Conservation (phyloP, 2,113 vertebrate species). For the Arizona elegans region DNA sequence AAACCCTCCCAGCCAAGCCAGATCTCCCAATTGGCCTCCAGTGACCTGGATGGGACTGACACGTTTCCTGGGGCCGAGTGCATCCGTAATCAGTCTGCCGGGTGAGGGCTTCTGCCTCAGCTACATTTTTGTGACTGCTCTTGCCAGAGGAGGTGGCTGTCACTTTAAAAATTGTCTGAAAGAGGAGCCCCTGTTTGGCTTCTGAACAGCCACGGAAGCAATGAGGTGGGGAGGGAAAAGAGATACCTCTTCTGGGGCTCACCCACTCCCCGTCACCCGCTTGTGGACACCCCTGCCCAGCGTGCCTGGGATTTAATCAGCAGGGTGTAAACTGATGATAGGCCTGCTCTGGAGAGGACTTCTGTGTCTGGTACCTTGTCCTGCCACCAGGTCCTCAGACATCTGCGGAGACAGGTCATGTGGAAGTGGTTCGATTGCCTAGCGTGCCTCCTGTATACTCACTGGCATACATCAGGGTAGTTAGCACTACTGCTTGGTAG, state of each 20-base stretch:
- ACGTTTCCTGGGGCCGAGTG: slow-evolving; percentile 62
- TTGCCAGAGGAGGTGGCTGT: slow-evolving; percentile 82
- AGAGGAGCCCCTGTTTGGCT: slow-evolving; percentile 74
- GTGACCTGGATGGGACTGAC: slow-evolving; percentile 60
- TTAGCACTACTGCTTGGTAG: no score
- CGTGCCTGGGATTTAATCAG: no score
- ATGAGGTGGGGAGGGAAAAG: slow-evolving; percentile 55
- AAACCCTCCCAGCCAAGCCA: slow-evolving; percentile 46
- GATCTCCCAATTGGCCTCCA: slow-evolving; percentile 62
- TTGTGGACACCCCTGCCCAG: no score
- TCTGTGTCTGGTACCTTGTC: no score
- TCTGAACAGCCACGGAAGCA: slow-evolving; percentile 62
- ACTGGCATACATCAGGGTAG: no score
- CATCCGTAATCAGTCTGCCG: slow-evolving; percentile 68
- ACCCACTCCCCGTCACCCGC: not conserved
- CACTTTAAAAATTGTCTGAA: slow-evolving; percentile 84
- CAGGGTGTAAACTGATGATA: no score
- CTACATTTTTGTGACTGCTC: slow-evolving; percentile 87
- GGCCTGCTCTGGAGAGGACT: no score
- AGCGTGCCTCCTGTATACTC: no score
- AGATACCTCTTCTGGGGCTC: slow-evolving; percentile 17
- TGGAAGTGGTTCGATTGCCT: no score
- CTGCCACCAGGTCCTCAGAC: no score
- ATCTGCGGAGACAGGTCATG: no score
- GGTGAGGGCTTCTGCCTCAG: slow-evolving; percentile 70